Percentiles rank a stretch among this genome's conserved stretches.
These are phyloP conservation scores for Callocephalon fimbriatum DNA, from an alignment of 2,113 vertebrate species.

Conservation along the genomic window DNA sequence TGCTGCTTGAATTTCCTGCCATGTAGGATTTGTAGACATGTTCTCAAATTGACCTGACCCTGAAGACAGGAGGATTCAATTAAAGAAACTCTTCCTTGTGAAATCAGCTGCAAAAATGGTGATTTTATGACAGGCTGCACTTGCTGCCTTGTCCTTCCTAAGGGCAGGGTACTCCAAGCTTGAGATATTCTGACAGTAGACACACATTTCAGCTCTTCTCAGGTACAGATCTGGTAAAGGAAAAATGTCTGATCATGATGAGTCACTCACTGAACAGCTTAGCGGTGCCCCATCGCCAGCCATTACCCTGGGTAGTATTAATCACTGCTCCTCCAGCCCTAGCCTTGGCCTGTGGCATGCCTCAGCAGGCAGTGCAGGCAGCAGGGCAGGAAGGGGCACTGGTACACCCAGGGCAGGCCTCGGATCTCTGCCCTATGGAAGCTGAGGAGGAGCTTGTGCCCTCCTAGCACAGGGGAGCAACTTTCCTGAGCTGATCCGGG, in stretches of 20 bases:
- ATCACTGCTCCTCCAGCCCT: neutral
- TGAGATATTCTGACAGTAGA: neutral
- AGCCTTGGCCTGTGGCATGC: fast-evolving
- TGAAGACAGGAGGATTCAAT: neutral
- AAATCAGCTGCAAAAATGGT: neutral
- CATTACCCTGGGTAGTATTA: neutral
- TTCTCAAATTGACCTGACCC: neutral
- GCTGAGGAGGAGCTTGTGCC: neutral
- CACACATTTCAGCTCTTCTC: neutral
- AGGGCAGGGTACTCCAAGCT: neutral
- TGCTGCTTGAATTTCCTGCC: neutral
- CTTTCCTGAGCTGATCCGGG: neutral
- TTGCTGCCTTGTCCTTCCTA: neutral
- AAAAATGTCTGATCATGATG: neutral
- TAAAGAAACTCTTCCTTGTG: neutral
- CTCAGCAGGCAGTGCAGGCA: neutral
- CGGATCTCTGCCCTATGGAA: neutral
- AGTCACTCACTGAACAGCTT: neutral
- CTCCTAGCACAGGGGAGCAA: neutral
- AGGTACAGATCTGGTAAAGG: neutral
- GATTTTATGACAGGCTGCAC: neutral
- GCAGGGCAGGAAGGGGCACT: neutral
- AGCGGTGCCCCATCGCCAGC: neutral
- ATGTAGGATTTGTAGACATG: neutral
- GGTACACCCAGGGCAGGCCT: neutral